phyloP scores from a whole-genome alignment of 2,888 invertebrate genomes.

The Chironomus riparius region DNA sequence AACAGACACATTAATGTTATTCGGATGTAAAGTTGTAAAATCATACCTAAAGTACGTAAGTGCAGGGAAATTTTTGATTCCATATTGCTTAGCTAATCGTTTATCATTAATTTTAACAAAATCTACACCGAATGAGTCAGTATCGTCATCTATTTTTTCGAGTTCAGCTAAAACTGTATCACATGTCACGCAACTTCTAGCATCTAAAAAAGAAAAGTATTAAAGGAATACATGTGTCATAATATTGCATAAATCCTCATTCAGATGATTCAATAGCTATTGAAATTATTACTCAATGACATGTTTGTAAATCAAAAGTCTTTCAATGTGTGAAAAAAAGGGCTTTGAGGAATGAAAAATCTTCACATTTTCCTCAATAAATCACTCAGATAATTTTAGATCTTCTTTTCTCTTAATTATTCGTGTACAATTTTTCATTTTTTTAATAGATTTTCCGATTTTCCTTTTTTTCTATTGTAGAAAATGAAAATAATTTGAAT shows the following conservation, averaged over 20 bases:
- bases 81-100: conserved; percentile 91
- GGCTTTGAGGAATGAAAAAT: too few relatives aligned
- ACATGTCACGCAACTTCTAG: conserved; percentile 84
- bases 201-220: conserved; percentile 50
- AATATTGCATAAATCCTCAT: too few relatives aligned
- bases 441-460: too few relatives aligned
- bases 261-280: too few relatives aligned
- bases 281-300: too few relatives aligned
- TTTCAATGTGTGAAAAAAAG: too few relatives aligned
- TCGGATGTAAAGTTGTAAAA: background rate
- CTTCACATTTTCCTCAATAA: too few relatives aligned
- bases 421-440: too few relatives aligned
- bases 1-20: background rate
- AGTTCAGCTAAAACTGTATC: conserved; percentile 84
- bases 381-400: too few relatives aligned
- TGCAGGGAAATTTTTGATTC: conserved; percentile 90
- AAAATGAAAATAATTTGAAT: background rate
- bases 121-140: conserved; percentile 88
- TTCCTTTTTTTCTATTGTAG: background rate
- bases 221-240: too few relatives aligned
- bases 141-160: conserved; percentile 92
- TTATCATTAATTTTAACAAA: conserved; percentile 95
- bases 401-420: too few relatives aligned
- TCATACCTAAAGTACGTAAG: conserved; percentile 75
- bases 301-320: too few relatives aligned